These are phyloP conservation scores for Ceuthmochares aereus DNA, from an alignment of 2,113 vertebrate genomes.

Conservation along the genomic window DNA sequence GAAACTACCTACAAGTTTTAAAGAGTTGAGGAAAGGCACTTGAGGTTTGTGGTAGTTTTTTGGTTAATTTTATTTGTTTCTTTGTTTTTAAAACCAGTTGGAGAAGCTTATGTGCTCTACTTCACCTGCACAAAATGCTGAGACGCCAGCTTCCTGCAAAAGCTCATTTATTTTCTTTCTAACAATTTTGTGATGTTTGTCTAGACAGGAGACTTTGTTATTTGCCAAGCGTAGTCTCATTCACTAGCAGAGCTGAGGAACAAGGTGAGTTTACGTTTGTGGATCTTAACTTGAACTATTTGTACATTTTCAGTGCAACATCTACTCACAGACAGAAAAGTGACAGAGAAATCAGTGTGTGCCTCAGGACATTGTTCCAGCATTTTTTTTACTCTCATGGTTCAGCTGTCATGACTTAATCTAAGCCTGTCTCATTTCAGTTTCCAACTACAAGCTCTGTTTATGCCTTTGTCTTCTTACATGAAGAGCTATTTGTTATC, in stretches of 20 bases:
- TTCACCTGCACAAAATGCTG: not conserved
- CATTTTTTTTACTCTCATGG: not conserved
- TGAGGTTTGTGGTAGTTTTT: not conserved
- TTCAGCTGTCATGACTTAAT: constrained; percentile 18
- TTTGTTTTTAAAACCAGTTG: not conserved
- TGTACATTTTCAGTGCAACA: not conserved
- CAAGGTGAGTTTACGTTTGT: not conserved
- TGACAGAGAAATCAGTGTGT: not conserved
- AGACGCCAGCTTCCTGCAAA: not conserved
- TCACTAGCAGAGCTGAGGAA: not conserved
- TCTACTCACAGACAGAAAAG: not conserved
- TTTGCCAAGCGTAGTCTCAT: not conserved
- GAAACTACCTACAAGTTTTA: not conserved
- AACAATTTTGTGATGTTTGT: not conserved
- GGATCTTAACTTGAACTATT: not conserved
- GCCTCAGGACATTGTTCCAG: not conserved
- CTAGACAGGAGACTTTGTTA: not conserved
- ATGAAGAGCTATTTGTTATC: constrained; percentile 42
- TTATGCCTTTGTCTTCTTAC: constrained; percentile 37
- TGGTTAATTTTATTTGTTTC: not conserved
- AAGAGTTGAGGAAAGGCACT: not conserved
- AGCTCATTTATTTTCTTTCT: not conserved
- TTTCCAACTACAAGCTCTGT: constrained; percentile 10
- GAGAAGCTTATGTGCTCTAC: not conserved
- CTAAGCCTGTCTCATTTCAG: constrained; percentile 24